Evolutionary conservation across 2,888 invertebrate species (phyloP).

Genomic region (Melinaea menophilus): DNA sequence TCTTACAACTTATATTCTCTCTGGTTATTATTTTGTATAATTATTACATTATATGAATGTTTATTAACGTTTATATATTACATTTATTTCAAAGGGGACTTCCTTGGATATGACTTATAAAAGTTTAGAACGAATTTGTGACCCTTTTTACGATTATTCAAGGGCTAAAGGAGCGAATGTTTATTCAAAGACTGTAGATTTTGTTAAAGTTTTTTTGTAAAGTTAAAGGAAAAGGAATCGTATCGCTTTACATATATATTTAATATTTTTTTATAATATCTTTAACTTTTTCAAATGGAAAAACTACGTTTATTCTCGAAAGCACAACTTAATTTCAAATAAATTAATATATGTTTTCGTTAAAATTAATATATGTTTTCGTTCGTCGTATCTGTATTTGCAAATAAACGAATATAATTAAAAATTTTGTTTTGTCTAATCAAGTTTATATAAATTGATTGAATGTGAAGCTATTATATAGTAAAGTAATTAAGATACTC

Average conservation of each 20-base stretch:
- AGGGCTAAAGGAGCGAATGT: constrained; percentile 73
- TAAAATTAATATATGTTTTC: neutral
- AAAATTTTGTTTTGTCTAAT: no score
- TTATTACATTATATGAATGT: constrained; percentile 21
- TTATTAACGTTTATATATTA: constrained; percentile 55
- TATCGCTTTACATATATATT: no score
- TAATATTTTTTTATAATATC: constrained; percentile 20
- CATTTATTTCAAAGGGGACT: constrained; percentile 71
- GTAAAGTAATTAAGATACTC: constrained; percentile 62
- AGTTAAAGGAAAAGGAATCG: neutral
- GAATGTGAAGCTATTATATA: constrained; percentile 2
- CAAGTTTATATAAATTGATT: no score
- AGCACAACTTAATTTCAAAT: no score
- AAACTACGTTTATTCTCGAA: constrained; percentile 5
- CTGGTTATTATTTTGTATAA: no score
- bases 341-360: no score
- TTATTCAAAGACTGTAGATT: constrained; percentile 71
- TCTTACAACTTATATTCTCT: no score
- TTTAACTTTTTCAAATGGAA: neutral
- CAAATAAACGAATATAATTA: no score
- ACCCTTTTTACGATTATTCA: constrained; percentile 74
- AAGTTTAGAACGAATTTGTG: constrained; percentile 73
- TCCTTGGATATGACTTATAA: constrained; percentile 75
- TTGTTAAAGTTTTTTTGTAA: no score
- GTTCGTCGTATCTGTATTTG: no score